Conservation (phyloP, 2,797 vertebrate genomes). For the Amblyraja radiata region DNA sequence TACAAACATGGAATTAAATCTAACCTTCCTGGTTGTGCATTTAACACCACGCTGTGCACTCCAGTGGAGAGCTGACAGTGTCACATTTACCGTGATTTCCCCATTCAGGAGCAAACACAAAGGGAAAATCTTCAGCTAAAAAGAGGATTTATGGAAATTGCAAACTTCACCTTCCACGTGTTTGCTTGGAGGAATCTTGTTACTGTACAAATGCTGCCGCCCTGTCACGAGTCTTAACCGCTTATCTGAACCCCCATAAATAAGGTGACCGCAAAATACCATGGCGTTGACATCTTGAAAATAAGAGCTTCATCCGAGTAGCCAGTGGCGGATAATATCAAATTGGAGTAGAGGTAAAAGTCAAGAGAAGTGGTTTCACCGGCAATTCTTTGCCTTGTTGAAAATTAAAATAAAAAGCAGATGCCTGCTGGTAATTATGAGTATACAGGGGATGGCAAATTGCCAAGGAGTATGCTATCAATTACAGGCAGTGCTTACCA, state of each 20-base stretch:
- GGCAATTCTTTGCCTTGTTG: neutral
- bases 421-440: slow-evolving; percentile 18
- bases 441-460: neutral
- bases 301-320: neutral
- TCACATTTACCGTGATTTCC: neutral
- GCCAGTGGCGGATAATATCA: neutral
- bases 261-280: neutral
- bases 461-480: neutral
- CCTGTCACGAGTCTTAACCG: neutral
- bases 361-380: neutral
- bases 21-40: neutral
- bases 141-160: neutral
- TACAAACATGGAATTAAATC: slow-evolving; percentile 24
- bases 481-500: slow-evolving; percentile 32
- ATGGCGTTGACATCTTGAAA: too few relatives aligned
- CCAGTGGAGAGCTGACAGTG: neutral
- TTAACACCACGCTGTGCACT: neutral
- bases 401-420: slow-evolving; percentile 36
- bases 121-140: neutral
- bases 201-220: neutral
- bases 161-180: too few relatives aligned
- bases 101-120: neutral
- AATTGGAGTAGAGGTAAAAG: neutral
- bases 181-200: neutral
- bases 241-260: neutral